Evolutionary conservation across 23 tunicate species (phyloP).

Genomic region (Trididemnum miniatum): DNA sequence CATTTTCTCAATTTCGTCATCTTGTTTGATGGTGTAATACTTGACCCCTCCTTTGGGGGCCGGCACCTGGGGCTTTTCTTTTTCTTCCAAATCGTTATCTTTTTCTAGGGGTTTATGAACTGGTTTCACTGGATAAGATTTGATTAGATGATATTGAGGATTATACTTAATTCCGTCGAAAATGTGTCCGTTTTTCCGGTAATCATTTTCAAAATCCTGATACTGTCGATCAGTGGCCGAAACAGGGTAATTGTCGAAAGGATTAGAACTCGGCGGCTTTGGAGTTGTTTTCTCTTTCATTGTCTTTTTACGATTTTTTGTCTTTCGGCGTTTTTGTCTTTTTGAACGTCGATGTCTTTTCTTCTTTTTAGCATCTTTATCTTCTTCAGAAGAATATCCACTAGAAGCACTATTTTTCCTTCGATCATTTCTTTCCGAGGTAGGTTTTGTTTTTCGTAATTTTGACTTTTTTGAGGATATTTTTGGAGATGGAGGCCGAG

Average conservation of each 20-base stretch:
- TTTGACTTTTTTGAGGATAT: conserved; percentile 3
- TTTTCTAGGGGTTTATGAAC: conserved; percentile 10
- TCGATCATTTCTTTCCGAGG: not conserved
- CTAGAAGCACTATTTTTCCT: conserved; percentile 43
- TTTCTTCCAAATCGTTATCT: conserved; percentile 18
- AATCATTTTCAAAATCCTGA: conserved; percentile 73
- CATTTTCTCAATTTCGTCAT: conserved; percentile 8
- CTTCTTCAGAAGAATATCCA: conserved; percentile 65
- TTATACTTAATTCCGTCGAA: conserved; percentile 55
- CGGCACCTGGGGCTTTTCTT: not conserved
- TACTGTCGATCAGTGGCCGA: conserved; percentile 62
- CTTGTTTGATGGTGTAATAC: conserved; percentile 48
- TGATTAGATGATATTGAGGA: conserved; percentile 64
- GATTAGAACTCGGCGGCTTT: conserved; percentile 21
- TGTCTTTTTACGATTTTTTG: conserved; percentile 5
- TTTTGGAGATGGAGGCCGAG: conserved; percentile 73
- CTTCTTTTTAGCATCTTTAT: not conserved
- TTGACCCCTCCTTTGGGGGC: conserved; percentile 60
- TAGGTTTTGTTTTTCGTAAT: no score
- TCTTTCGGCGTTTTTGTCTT: not conserved
- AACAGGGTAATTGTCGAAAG: conserved; percentile 62
- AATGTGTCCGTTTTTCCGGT: conserved; percentile 50
- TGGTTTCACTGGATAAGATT: conserved; percentile 59
- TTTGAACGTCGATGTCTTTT: not conserved
- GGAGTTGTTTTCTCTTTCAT: not conserved